Evolutionary conservation across 2,797 vertebrate genomes (phyloP).

Genomic region (Prunella strophiata): DNA sequence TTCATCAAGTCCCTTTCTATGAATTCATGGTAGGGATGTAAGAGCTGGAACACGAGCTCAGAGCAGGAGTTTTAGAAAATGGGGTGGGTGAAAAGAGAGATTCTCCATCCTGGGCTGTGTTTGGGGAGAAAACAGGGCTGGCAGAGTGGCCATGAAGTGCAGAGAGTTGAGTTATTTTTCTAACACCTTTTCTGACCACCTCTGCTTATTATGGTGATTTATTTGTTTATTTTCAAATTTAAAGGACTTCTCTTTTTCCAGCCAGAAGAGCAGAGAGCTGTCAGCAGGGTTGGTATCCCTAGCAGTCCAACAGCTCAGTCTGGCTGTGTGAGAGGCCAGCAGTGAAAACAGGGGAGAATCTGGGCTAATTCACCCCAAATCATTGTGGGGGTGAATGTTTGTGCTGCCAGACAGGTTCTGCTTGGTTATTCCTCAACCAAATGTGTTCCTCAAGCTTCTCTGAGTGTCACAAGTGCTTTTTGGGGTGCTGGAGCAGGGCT

Average conservation of each 20-base stretch:
- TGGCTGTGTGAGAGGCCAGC: background rate
- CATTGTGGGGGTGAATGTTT: fast-evolving
- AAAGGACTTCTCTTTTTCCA: background rate
- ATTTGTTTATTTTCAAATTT: background rate
- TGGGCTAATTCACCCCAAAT: background rate
- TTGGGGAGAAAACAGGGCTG: background rate
- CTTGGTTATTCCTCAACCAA: background rate
- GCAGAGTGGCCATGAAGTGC: background rate
- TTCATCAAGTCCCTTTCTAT: background rate
- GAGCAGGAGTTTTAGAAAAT: background rate
- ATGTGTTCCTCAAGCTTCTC: background rate
- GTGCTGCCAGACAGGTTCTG: background rate
- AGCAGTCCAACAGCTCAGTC: background rate
- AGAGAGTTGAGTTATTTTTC: background rate
- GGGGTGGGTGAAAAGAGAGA: background rate
- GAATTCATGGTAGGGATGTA: fast-evolving
- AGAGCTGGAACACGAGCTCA: fast-evolving
- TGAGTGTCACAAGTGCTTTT: fast-evolving
- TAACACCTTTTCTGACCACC: background rate
- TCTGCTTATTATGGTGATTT: background rate
- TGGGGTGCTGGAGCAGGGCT: background rate
- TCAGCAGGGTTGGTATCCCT: fast-evolving
- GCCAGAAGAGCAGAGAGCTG: background rate
- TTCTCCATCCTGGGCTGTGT: background rate
- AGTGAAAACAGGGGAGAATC: background rate